Percentiles rank a stretch among this genome's conserved stretches.
Conservation (phyloP, 2,888 invertebrate species). For the Scaptomyza caliginosa region DNA sequence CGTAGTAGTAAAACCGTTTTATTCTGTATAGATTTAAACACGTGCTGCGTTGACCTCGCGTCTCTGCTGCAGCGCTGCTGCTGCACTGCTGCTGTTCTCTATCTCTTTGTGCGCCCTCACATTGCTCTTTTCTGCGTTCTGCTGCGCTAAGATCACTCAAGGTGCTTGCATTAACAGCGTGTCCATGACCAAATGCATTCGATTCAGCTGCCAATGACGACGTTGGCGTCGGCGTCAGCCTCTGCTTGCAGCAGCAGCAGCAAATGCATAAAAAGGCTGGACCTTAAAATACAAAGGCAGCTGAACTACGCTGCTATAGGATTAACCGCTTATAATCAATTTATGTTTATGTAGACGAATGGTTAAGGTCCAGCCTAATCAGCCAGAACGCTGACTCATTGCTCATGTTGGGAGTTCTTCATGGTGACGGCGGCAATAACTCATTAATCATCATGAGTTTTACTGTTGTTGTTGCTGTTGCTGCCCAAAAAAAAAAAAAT, state of each 20-base stretch:
- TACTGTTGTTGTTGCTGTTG: conserved; percentile 17
- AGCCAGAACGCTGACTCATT: conserved; percentile 42
- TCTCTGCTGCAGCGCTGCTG: not conserved
- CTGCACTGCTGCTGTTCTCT: not conserved
- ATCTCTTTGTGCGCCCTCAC: conserved; percentile 4
- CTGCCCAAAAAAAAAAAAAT: conserved; percentile 22
- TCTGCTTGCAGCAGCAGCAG: not conserved
- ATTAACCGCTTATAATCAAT: not conserved
- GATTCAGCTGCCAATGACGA: conserved; percentile 54
- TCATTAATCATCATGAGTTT: conserved; percentile 51
- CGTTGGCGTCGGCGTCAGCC: not conserved
- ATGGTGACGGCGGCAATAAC: conserved; percentile 7
- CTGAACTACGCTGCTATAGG: not conserved
- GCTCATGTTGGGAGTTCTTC: conserved; percentile 36
- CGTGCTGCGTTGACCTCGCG: conserved; percentile 41
- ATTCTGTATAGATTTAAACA: conserved; percentile 46
- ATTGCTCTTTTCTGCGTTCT: conserved; percentile 13
- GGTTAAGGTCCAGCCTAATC: conserved; percentile 40
- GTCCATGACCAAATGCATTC: conserved; percentile 62
- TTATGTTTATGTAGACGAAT: not conserved
- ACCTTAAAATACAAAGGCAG: conserved; percentile 17
- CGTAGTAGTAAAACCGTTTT: conserved; percentile 39
- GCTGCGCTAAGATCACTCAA: conserved; percentile 46
- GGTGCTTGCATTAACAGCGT: conserved; percentile 39
- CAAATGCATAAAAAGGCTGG: conserved; percentile 26